Percentiles rank a stretch among this genome's conserved stretches.
Evolutionary conservation across 2,888 invertebrate genomes (phyloP).

Genomic region (Cataglyphis altisquamis): DNA sequence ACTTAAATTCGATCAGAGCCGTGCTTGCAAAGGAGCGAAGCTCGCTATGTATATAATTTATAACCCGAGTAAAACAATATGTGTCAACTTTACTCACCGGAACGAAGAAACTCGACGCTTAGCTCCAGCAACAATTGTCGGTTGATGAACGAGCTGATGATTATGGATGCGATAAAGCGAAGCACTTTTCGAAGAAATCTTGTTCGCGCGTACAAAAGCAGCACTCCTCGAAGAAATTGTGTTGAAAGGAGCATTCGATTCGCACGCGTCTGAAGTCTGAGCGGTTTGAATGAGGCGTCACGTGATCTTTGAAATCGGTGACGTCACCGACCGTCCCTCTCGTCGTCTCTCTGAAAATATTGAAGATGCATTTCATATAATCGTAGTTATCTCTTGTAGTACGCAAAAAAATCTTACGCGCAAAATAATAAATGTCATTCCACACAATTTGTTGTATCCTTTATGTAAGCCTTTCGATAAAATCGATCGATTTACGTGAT

Average conservation of each 20-base stretch:
- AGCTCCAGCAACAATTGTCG: neutral
- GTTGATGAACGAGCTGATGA: neutral
- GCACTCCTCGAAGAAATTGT: neutral
- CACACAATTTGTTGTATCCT: neutral
- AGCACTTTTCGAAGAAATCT: slow-evolving; percentile 13
- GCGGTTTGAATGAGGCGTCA: neutral
- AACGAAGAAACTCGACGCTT: neutral
- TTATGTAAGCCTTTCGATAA: neutral
- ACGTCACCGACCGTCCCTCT: neutral
- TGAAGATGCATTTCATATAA: neutral
- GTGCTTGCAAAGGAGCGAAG: neutral
- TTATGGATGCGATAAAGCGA: slow-evolving; percentile 15
- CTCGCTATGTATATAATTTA: neutral
- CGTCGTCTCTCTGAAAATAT: neutral
- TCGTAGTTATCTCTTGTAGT: neutral
- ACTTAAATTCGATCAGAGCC: neutral
- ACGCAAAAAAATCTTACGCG: neutral
- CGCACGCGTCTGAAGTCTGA: neutral
- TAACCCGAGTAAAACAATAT: neutral
- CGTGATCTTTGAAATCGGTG: neutral
- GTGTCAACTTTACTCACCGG: slow-evolving; percentile 23
- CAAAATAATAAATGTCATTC: neutral
- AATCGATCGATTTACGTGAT: neutral
- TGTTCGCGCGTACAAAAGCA: neutral
- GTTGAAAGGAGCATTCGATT: neutral